Percentiles rank a stretch among this genome's conserved stretches.
phyloP scores from a whole-genome alignment of 2,888 invertebrate species.

The Coleophora deauratella region DNA sequence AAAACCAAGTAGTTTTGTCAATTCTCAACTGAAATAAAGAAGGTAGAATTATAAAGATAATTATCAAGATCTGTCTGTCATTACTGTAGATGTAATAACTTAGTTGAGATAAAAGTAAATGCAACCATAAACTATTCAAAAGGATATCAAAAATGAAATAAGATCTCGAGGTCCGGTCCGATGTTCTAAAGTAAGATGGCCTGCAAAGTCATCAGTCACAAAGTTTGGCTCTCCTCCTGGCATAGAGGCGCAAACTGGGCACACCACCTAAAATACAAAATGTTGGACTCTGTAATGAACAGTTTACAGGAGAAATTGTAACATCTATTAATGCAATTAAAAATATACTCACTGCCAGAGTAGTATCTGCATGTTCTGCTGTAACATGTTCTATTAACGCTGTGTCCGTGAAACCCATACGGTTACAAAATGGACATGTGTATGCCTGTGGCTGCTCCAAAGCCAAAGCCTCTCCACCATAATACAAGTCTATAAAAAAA shows the following conservation, averaged over 20 bases:
- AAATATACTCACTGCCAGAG: conserved; percentile 84
- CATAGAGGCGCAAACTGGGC: conserved; percentile 97
- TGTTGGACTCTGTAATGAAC: too few species aligned
- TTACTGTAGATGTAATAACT: too few species aligned
- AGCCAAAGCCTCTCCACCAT: conserved; percentile 94
- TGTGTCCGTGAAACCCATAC: conserved; percentile 96
- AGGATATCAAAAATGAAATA: conserved; percentile 90
- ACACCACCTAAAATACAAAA: conserved; percentile 78
- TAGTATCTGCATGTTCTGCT: conserved; percentile 92
- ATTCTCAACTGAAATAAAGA: too few species aligned
- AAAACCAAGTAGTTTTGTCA: too few species aligned
- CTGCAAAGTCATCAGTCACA: conserved; percentile 97
- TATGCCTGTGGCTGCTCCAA: conserved; percentile 96
- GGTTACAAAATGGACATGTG: conserved; percentile 98
- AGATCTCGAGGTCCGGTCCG: conserved; percentile 91
- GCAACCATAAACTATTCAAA: conserved; percentile 61
- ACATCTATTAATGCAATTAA: too few species aligned
- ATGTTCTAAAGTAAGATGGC: conserved; percentile 96
- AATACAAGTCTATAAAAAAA: conserved; percentile 85
- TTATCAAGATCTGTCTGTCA: too few species aligned
- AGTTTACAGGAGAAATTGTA: too few species aligned
- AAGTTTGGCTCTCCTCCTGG: conserved; percentile 98
- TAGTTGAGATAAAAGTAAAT: too few species aligned
- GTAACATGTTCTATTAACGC: conserved; percentile 93
- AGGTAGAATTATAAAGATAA: too few species aligned